Conservation (phyloP, 2,888 invertebrate genomes). For the Emmelina monodactyla region DNA sequence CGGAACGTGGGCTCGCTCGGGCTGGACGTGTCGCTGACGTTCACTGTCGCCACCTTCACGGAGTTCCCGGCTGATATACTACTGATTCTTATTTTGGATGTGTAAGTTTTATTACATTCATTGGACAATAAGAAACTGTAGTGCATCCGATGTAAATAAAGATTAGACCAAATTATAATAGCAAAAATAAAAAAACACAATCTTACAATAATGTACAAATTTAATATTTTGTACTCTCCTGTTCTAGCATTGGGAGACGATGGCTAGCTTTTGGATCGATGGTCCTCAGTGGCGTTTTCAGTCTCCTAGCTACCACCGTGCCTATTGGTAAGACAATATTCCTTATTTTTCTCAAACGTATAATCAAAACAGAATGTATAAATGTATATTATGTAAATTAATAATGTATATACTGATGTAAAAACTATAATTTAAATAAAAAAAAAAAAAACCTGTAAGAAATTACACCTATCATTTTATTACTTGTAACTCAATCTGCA, state of each 20-base stretch:
- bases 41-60: constrained; percentile 82
- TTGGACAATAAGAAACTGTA: no score
- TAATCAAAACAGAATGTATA: no score
- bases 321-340: constrained; percentile 65
- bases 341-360: no score
- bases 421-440: no score
- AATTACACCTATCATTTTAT: constrained; percentile 12
- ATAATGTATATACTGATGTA: no score
- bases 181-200: no score
- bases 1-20: constrained; percentile 85
- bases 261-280: constrained; percentile 85
- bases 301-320: constrained; percentile 75
- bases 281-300: constrained; percentile 80
- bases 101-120: constrained; percentile 44
- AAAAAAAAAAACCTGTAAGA: background rate
- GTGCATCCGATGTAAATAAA: no score
- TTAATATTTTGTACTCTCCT: no score
- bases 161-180: no score
- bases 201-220: no score
- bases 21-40: constrained; percentile 81
- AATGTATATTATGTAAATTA: no score
- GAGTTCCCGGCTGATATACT: constrained; percentile 86
- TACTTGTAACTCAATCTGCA: no score
- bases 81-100: constrained; percentile 74
- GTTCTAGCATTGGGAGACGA: constrained; percentile 77